A percentile compares a stretch with the other conserved stretches of the same genome.
Conservation (phyloP, 2,113 vertebrate species). For the Xiphophorus couchianus region DNA sequence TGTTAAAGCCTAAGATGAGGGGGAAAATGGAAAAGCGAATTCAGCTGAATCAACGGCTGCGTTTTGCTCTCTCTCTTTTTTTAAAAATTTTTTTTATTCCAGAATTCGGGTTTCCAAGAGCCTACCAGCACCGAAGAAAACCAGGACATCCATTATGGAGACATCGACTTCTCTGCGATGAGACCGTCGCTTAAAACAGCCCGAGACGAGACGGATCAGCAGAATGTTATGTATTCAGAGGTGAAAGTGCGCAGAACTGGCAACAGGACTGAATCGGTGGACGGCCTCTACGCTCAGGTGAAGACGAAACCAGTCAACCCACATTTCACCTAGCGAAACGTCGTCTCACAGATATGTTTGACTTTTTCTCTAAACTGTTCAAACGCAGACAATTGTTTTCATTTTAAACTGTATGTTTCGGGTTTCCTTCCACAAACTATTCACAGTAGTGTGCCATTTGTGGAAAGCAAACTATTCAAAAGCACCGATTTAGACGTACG, state of each 20-base stretch:
- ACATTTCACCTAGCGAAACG: not conserved
- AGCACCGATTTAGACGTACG: no score
- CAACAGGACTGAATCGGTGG: no score
- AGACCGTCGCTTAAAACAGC: not conserved
- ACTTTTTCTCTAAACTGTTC: no score
- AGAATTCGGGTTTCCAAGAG: not conserved
- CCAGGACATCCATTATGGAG: constrained; percentile 12
- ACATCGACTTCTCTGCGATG: constrained; percentile 5
- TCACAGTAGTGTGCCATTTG: no score
- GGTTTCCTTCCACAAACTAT: no score
- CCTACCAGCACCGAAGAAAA: not conserved
- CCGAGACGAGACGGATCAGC: not conserved
- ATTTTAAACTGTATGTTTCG: no score
- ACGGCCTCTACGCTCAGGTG: constrained; percentile 7
- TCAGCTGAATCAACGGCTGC: no score
- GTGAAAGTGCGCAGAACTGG: not conserved
- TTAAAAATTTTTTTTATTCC: no score
- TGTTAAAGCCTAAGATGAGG: not conserved
- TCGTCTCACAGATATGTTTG: not conserved
- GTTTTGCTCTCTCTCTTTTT: no score
- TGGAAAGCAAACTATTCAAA: no score
- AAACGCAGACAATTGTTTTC: no score
- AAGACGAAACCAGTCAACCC: not conserved
- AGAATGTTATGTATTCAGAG: not conserved
- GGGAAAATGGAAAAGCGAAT: no score